Percentiles rank a stretch among this genome's conserved stretches.
phyloP scores from a whole-genome alignment of 2,113 vertebrate species.

The Lophura nycthemera region DNA sequence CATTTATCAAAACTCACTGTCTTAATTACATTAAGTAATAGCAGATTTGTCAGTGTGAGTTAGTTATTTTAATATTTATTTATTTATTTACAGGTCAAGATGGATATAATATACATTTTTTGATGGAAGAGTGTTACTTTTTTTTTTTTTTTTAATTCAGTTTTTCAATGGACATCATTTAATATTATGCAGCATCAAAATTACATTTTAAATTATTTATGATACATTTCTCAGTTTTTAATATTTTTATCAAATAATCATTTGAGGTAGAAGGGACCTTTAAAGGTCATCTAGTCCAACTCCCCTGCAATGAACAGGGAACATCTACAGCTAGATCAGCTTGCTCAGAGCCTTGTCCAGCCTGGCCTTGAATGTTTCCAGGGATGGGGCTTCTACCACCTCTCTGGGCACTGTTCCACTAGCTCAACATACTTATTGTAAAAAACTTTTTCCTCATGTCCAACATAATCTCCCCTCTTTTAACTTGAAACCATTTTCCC shows the following conservation, averaged over 20 bases:
- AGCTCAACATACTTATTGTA: too few species aligned
- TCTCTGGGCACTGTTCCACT: too few species aligned
- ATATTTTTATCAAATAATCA: neutral
- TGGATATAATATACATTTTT: fast-evolving
- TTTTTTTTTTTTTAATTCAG: neutral
- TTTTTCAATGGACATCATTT: neutral
- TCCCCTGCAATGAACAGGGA: too few species aligned
- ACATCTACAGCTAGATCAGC: too few species aligned
- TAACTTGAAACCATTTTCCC: too few species aligned
- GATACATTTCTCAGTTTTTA: neutral
- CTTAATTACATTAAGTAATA: neutral
- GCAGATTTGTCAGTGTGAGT: neutral
- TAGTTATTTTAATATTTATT: neutral
- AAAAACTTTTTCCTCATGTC: too few species aligned
- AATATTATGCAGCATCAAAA: neutral
- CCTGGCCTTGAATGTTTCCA: too few species aligned
- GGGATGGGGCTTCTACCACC: too few species aligned
- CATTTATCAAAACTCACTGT: neutral
- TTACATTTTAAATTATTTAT: neutral
- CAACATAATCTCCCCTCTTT: too few species aligned
- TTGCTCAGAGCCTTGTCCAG: too few species aligned
- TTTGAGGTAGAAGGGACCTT: too few species aligned
- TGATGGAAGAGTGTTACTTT: neutral
- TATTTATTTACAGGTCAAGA: neutral
- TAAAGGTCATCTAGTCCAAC: too few species aligned